phyloP scores from a whole-genome alignment of 2,797 vertebrate species.

The Loriculus beryllinus region DNA sequence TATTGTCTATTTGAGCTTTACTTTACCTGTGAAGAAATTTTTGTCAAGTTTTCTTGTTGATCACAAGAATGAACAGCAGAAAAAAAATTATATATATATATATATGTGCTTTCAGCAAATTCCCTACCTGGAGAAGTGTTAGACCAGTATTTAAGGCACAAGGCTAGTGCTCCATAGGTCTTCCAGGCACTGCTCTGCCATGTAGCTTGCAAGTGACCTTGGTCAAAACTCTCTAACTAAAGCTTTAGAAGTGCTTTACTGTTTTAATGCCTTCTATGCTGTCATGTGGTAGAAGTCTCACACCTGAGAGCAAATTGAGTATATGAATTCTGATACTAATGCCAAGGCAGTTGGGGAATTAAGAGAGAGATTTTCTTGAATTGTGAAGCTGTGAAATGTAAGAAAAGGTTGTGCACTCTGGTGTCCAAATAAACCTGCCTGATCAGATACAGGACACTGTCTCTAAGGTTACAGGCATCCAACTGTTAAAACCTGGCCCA shows the following conservation, averaged over 20 bases:
- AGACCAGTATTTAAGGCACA: neutral
- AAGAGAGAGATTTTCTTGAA: neutral
- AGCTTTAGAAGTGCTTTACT: neutral
- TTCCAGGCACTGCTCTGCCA: neutral
- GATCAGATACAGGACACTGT: neutral
- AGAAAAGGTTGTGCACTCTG: neutral
- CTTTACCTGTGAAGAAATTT: neutral
- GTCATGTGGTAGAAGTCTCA: neutral
- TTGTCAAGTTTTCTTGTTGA: neutral
- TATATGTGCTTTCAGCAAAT: neutral
- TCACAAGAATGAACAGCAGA: neutral
- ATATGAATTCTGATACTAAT: neutral
- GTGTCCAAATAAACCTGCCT: neutral
- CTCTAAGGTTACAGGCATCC: neutral
- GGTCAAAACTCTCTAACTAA: neutral
- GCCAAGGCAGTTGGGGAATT: neutral
- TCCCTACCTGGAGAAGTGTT: neutral
- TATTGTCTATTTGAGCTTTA: neutral
- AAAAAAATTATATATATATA: neutral
- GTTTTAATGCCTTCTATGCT: neutral
- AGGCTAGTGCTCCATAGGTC: neutral
- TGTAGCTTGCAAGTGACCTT: neutral
- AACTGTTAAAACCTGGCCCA: neutral
- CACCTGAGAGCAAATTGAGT: neutral
- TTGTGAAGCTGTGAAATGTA: neutral